Evolutionary conservation across 2,113 vertebrate species (phyloP).

Genomic region (Clinocottus analis): DNA sequence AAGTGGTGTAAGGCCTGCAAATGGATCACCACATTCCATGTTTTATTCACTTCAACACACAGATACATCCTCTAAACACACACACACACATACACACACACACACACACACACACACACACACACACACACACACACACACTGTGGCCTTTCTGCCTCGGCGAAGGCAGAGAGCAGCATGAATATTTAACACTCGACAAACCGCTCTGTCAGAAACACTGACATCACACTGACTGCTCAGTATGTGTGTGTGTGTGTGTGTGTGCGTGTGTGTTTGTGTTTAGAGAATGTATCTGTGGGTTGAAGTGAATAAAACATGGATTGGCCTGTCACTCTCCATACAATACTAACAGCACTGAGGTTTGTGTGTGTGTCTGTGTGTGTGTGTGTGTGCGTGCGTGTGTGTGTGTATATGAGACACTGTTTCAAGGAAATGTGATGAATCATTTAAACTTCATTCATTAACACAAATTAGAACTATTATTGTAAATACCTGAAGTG

Average conservation of each 20-base stretch:
- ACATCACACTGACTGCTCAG: constrained; percentile 57
- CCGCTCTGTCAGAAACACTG: constrained; percentile 74
- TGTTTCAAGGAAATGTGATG: neutral
- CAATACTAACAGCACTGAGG: constrained; percentile 53
- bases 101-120: constrained; percentile 26
- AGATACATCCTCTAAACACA: constrained; percentile 18
- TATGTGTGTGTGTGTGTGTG: constrained; percentile 37
- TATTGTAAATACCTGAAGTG: neutral
- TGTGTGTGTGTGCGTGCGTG: constrained; percentile 20
- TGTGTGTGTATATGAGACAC: constrained; percentile 11
- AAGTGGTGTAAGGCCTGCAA: neutral
- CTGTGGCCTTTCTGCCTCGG: constrained; percentile 54
- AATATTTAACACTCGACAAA: constrained; percentile 78
- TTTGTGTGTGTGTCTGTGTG: constrained; percentile 22
- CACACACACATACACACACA: constrained; percentile 5
- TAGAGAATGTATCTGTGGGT: constrained; percentile 57
- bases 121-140: constrained; percentile 32
- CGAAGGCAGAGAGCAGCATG: constrained; percentile 57
- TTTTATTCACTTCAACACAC: neutral
- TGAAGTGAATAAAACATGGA: constrained; percentile 70
- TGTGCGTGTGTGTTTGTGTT: constrained; percentile 39
- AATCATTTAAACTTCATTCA: neutral
- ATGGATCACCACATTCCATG: constrained; percentile 1
- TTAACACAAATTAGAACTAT: neutral
- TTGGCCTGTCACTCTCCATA: constrained; percentile 58